Base-by-base conservation (phyloP, 2,888 invertebrate genomes). In the Myathropa florea region DNA sequence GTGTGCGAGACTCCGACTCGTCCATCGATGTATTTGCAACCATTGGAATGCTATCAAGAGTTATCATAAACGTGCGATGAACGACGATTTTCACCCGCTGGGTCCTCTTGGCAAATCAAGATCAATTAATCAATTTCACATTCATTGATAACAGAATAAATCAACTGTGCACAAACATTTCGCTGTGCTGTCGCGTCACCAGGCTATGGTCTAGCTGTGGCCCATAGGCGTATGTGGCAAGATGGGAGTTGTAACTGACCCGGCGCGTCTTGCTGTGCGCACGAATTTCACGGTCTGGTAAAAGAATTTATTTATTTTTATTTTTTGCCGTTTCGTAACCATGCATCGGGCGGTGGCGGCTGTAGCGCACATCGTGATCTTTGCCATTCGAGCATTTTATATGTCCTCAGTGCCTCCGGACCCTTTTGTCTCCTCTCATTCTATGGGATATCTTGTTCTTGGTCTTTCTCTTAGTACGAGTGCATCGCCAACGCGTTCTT, bases 101-200 rank as follows among this genome's bases (percentile, higher is more conserved):
- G 39, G 24, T 30, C 63, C 65, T 21, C 63, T 30, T 14, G 30
- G 18, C 77, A 70, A 78, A 83, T 83, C 82, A 86, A 78, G 82
- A 82, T 86, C 85, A 86, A 86, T 86, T 86, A 86, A 86, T 86
- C 82, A 86, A 82, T 82, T 82, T 86, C 70, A 64, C 78, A 83
- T 82, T 73, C 85, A 82, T 73, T 86, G 77, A 86, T 86, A 86
- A 86, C 82, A 82, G 85, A 73, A 86, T 86, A 86, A 86, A 82
- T 82, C 85, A 86, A 78, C 28, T 46, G 46, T 46, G 46, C 21
- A 67, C 30, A 71, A 72, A 57, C 57, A 46, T 67, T 76, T 64
- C 18, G 59, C 33, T 26, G 61, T 84, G 65, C 60, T 70, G 73
- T 79, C 73, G 68, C 73, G 59, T 83, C 65, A 75, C 70, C 65